Evolutionary conservation across 2,888 invertebrate species (phyloP).

Genomic region (Lasioglossum calceatum): DNA sequence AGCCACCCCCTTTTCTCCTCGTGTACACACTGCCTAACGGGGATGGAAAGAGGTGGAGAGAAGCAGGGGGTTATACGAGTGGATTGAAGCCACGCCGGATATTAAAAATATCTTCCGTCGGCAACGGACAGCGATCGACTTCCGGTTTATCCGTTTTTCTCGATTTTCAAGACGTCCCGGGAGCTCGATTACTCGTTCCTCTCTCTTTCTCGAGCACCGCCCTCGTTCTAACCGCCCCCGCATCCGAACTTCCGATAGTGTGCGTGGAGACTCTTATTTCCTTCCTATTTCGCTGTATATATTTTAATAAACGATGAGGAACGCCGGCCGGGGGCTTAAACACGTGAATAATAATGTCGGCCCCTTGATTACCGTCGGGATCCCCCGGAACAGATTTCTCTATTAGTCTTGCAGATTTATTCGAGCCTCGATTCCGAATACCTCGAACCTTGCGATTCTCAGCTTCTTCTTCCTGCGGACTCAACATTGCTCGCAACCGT

Average conservation of each 20-base stretch:
- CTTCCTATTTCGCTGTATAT: background rate
- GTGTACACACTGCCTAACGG: conserved; percentile 11
- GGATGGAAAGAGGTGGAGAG: background rate
- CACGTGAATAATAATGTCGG: conserved; percentile 2
- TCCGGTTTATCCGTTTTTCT: conserved; percentile 67
- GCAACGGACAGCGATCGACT: conserved; percentile 73
- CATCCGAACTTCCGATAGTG: background rate
- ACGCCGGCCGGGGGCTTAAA: background rate
- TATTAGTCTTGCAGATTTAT: background rate
- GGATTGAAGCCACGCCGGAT: conserved; percentile 72
- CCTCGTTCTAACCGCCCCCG: background rate
- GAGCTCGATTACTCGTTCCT: conserved; percentile 46
- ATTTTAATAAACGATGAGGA: conserved; percentile 18
- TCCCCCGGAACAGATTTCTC: background rate
- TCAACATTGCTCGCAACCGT: background rate
- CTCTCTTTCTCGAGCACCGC: background rate
- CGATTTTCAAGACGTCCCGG: conserved; percentile 46
- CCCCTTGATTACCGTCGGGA: background rate
- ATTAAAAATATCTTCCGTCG: conserved; percentile 79
- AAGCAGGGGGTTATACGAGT: conserved; percentile 30
- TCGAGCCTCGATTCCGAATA: background rate
- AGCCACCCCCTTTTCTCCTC: background rate
- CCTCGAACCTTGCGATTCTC: background rate
- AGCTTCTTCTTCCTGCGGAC: background rate
- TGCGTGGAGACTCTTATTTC: background rate